phyloP scores from a whole-genome alignment of 2,113 vertebrate genomes.

The Rhinogobius similis region DNA sequence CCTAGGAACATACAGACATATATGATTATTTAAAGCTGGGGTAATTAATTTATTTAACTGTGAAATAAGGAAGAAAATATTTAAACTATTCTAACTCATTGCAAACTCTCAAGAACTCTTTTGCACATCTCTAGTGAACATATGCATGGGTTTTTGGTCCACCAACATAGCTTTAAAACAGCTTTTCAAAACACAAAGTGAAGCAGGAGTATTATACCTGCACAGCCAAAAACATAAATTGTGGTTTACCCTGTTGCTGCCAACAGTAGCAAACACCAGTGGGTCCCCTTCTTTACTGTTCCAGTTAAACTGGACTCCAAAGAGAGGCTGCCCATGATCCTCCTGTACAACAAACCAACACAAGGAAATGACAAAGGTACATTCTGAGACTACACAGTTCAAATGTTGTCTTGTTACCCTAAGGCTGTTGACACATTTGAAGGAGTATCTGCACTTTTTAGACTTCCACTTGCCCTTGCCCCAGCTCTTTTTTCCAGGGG shows the following conservation, averaged over 20 bases:
- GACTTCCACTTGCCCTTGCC: conserved; percentile 99
- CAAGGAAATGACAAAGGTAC: background rate
- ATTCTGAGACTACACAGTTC: background rate
- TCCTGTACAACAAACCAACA: conserved; percentile 76
- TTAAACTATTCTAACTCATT: too few relatives aligned
- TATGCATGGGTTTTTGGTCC: too few relatives aligned
- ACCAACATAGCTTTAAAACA: too few relatives aligned
- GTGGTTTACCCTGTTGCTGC: conserved; percentile 92
- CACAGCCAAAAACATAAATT: too few relatives aligned
- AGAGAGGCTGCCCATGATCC: conserved; percentile 95
- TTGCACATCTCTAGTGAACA: too few relatives aligned
- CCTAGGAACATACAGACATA: conserved; percentile 70
- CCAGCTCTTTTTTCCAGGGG: conserved; percentile 97
- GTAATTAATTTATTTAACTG: too few relatives aligned
- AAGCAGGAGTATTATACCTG: too few relatives aligned
- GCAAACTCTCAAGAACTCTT: too few relatives aligned
- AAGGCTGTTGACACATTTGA: conserved; percentile 97
- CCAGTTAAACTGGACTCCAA: conserved; percentile 99
- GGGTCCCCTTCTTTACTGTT: conserved; percentile 99
- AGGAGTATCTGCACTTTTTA: conserved; percentile 99
- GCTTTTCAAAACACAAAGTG: too few relatives aligned
- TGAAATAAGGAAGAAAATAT: too few relatives aligned
- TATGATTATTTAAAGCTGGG: background rate
- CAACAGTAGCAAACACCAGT: conserved; percentile 96
- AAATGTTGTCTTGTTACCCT: conserved; percentile 76